Evolutionary conservation across 2,113 vertebrate species (phyloP), one percentile per base, ranked within the genome.

Genomic region (Chelonoidis abingdonii): DNA sequence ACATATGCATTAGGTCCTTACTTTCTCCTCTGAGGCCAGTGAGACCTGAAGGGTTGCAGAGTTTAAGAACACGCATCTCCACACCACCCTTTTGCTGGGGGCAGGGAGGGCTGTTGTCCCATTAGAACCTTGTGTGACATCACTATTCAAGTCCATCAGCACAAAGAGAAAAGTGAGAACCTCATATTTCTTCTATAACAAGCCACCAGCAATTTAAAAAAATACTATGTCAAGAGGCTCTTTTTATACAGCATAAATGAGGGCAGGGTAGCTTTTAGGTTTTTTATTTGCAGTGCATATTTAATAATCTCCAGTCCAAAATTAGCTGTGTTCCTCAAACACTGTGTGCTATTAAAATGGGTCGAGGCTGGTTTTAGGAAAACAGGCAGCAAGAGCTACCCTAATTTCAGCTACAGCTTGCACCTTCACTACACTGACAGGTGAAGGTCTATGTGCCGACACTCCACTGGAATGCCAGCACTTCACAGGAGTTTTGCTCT

Each of bases 251-350:
- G 21, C 27, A 57, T 11, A 59, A 57, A 47, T 49, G 27, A 57
- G 86, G 16, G 59, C 79, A 52, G n/a, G 9, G 35, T 52, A 50
- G 27, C 12, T 13, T 49, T 62, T 52, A 41, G 6, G 7, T 22
- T 54, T 86, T 87, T 25, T 31, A 83, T 89, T 86, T 90, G 62
- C 82, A 89, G 87, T 82, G 93, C 92, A 69, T 35, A 41, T 86
- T 83, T 89, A 91, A 8, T 8, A 53, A 90, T 69, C 52, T 92
- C 94, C 41, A 62, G 3, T 44, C 29, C 25, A 29, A 83, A 69
- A 80, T 49, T 22, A 53, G 38, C 86, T 72, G 35, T 80, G 44
- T 83, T 86, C 92, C 80, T 50, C 47, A 41, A 10, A 86, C 57
- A 76, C 21, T 16, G 38, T 50, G 83, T 50, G 35, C 76, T 41